Base-by-base conservation (phyloP, 2,797 vertebrate species). In the Spondyliosoma cantharus region DNA sequence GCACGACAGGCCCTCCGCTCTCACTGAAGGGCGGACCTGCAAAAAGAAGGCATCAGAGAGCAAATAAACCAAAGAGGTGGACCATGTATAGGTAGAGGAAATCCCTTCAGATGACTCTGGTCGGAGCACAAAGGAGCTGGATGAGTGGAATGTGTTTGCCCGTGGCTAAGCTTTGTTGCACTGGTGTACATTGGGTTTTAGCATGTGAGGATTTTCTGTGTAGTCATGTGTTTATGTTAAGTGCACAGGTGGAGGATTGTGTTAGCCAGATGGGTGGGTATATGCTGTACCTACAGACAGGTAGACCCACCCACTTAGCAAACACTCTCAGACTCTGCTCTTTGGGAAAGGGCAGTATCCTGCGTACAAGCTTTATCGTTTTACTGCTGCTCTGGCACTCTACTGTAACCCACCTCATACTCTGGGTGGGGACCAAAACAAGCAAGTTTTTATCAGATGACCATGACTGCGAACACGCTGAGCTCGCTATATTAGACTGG, bases 341-440 rank as follows among this genome's bases (percentile, higher is more conserved):
- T 86, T 64, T 73, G 73, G 75, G 77, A 85, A 78, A 86, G 69
- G 77, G 75, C 83, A 75, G 81, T 83, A 71, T 87, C 75, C 86
- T 74, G 63, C 24, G 27, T 81, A 83, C 81, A 61, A 66, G 76
- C 77, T 86, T 92, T 92, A 93, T 93, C 72, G 72, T 87, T 94
- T 93, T 92, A 94, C 87, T 82, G 87, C 91, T 74, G 75, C 83
- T 86, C 81, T 87, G 84, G 86, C 90, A 90, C 83, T 90, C 88
- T 81, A 84, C 88, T 87, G 78, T 88, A 86, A 88, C 90, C 71
- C 80, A 78, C 76, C 75, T 90, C 81, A 87, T 90, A 89, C 85
- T 87, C 85, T 88, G 92, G 93, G 93, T 78, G 92, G 80, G 71
- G 92, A 92, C 91, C 91, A 94, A 93, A 94, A 94, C 87, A 92